Conservation (phyloP, 2,888 invertebrate genomes). For the Dasypogon diadema region DNA sequence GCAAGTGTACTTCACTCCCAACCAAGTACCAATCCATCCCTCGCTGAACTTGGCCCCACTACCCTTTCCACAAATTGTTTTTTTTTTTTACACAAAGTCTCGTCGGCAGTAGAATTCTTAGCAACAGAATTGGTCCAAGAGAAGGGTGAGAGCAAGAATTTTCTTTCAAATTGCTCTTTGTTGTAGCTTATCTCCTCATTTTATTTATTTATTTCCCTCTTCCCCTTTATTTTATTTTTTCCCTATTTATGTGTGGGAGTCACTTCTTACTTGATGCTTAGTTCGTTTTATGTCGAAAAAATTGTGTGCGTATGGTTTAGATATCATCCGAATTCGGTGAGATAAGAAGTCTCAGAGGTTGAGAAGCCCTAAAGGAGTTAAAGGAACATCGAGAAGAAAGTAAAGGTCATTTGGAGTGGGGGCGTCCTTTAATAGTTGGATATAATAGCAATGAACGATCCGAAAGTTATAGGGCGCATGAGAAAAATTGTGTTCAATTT, state of each 20-base stretch:
- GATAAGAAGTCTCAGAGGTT: neutral
- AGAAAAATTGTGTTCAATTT: too few relatives aligned
- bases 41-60: neutral
- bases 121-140: neutral
- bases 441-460: too few relatives aligned
- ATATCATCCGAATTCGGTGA: neutral
- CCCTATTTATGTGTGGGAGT: conserved; percentile 7
- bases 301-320: neutral
- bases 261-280: conserved; percentile 19
- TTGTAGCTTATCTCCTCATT: conserved; percentile 47
- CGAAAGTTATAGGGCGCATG: too few relatives aligned
- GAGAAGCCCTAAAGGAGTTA: neutral
- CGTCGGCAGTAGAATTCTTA: neutral
- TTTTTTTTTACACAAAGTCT: neutral
- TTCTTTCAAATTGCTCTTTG: conserved; percentile 41
- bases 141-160: conserved; percentile 17
- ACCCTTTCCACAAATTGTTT: conserved; percentile 1
- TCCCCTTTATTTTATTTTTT: conserved; percentile 24
- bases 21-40: neutral
- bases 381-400: neutral
- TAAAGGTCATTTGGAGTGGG: neutral
- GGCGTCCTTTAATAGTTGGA: too few relatives aligned
- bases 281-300: neutral
- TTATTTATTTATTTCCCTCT: conserved; percentile 41
- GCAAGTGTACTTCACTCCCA: conserved; percentile 2